phyloP scores from a whole-genome alignment of 2,113 vertebrate genomes.

The Mus musculus region DNA sequence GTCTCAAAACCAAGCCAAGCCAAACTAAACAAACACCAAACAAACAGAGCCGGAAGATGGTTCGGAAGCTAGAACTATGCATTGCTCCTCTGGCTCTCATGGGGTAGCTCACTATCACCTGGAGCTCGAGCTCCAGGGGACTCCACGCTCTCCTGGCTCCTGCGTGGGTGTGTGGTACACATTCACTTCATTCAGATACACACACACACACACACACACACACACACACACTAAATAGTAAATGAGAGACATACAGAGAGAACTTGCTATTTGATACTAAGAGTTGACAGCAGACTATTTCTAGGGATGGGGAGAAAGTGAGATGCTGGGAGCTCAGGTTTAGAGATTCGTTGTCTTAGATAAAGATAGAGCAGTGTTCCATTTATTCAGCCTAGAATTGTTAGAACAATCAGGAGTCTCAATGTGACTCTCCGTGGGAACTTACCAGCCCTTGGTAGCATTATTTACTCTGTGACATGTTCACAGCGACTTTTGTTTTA shows the following conservation, averaged over 20 bases:
- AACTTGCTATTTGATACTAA: not conserved
- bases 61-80: not conserved
- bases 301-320: not conserved
- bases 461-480: slow-evolving; percentile 28
- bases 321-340: not conserved
- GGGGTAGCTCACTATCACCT: not conserved
- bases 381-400: not conserved
- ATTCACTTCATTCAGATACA: not conserved
- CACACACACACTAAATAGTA: not conserved
- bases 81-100: not conserved
- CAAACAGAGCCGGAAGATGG: not conserved
- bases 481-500: not conserved
- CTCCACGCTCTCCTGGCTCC: not conserved
- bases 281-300: not conserved
- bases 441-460: not conserved
- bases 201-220: not conserved
- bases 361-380: not conserved
- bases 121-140: not conserved
- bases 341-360: not conserved
- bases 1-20: not conserved
- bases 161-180: not conserved
- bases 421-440: not conserved
- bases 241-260: not conserved
- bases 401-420: not conserved
- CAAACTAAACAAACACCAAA: not conserved